Evolutionary conservation across 2,113 vertebrate species (phyloP).

Genomic region (Gavialis gangeticus): DNA sequence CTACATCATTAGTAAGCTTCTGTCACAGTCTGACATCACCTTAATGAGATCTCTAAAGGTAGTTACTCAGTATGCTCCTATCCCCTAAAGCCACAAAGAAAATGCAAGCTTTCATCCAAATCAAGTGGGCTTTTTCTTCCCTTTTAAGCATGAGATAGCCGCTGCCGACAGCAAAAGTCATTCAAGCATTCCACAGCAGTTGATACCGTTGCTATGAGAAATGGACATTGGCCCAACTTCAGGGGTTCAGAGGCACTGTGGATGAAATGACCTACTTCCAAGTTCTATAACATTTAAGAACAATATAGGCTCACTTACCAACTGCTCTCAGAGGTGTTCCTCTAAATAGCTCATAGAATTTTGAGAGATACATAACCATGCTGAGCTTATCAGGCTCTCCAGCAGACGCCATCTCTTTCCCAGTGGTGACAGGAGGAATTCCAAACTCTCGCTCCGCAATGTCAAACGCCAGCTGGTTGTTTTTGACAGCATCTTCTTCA

Average conservation of each 20-base stretch:
- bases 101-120: neutral
- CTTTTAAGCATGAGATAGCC: neutral
- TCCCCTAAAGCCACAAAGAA: constrained; percentile 1
- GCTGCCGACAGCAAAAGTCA: neutral
- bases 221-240: neutral
- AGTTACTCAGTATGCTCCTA: constrained; percentile 1
- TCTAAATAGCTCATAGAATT: constrained; percentile 95
- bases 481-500: constrained; percentile 85
- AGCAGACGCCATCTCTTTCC: constrained; percentile 82
- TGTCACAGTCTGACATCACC: neutral
- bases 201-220: neutral
- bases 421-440: constrained; percentile 88
- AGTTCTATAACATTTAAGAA: neutral
- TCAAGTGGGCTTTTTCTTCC: neutral
- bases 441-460: constrained; percentile 91
- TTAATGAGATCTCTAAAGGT: constrained; percentile 21
- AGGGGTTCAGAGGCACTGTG: rapidly evolving
- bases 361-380: constrained; percentile 94
- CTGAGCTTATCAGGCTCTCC: constrained; percentile 89
- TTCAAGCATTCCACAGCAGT: neutral
- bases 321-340: constrained; percentile 86
- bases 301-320: constrained; percentile 77
- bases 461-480: constrained; percentile 93
- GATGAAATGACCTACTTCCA: rapidly evolving
- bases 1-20: neutral